A percentile compares a stretch with the other conserved stretches of the same genome.
Evolutionary conservation across 35 echinoderm and acorn worm genomes (phyloP).

Genomic region (Ophioderma brevispina): DNA sequence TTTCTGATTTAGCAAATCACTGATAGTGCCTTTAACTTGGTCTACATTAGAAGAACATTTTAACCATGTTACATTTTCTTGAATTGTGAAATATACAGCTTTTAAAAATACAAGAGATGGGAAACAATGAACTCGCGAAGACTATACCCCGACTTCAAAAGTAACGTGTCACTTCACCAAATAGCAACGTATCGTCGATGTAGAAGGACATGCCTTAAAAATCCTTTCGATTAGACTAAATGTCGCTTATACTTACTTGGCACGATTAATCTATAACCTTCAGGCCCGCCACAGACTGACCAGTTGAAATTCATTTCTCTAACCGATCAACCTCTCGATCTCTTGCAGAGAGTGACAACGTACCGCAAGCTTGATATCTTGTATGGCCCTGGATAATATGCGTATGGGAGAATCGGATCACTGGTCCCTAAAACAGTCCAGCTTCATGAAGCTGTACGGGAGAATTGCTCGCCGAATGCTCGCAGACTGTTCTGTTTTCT

Average conservation of each 20-base stretch:
- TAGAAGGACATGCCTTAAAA: no score
- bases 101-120: no score
- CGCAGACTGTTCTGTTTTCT: not conserved
- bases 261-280: not conserved
- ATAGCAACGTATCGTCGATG: no score
- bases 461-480: slow-evolving; percentile 30
- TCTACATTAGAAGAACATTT: no score
- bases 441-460: slow-evolving; percentile 4
- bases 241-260: not conserved
- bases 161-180: no score
- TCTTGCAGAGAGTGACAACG: slow-evolving; percentile 18
- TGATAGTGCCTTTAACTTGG: no score
- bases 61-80: no score
- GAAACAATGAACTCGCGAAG: no score
- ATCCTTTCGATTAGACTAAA: not conserved
- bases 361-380: slow-evolving; percentile 68
- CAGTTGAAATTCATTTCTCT: slow-evolving; percentile 56
- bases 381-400: slow-evolving; percentile 18
- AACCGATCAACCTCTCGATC: slow-evolving; percentile 53
- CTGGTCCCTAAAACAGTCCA: slow-evolving; percentile 34
- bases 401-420: slow-evolving; percentile 15
- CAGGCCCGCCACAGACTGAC: slow-evolving; percentile 39
- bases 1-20: no score
- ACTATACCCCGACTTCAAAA: no score
- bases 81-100: no score